Percentiles rank a stretch among this genome's conserved stretches.
Evolutionary conservation across 2,113 vertebrate genomes (phyloP).

Genomic region (Saguinus midas): DNA sequence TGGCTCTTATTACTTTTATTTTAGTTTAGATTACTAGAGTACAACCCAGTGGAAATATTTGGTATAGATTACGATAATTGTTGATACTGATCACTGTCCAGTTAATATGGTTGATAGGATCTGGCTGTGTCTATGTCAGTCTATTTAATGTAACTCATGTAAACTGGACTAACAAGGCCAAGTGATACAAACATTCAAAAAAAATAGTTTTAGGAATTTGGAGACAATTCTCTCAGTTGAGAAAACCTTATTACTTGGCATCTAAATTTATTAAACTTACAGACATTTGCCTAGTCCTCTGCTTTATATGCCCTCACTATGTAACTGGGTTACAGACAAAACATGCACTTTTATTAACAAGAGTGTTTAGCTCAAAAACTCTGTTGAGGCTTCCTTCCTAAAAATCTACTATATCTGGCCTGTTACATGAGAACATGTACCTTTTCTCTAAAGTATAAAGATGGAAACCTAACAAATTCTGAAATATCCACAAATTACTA

Average conservation of each 20-base stretch:
- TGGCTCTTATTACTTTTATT: neutral
- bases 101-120: neutral
- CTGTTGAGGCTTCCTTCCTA: neutral
- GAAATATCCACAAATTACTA: neutral
- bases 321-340: neutral
- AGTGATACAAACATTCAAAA: neutral
- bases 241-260: neutral
- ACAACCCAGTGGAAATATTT: neutral
- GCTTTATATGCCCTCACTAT: neutral
- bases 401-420: neutral
- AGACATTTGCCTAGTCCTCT: neutral
- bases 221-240: neutral
- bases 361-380: neutral
- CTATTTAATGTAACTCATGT: neutral
- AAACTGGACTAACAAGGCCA: neutral
- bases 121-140: neutral
- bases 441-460: neutral
- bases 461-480: neutral
- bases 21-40: neutral
- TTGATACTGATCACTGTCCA: neutral
- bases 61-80: neutral
- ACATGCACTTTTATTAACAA: neutral
- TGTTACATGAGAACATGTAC: neutral
- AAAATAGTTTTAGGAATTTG: neutral
- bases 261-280: slow-evolving; percentile 23